Conservation (phyloP, 2,113 vertebrate species). For the Zeus faber region DNA sequence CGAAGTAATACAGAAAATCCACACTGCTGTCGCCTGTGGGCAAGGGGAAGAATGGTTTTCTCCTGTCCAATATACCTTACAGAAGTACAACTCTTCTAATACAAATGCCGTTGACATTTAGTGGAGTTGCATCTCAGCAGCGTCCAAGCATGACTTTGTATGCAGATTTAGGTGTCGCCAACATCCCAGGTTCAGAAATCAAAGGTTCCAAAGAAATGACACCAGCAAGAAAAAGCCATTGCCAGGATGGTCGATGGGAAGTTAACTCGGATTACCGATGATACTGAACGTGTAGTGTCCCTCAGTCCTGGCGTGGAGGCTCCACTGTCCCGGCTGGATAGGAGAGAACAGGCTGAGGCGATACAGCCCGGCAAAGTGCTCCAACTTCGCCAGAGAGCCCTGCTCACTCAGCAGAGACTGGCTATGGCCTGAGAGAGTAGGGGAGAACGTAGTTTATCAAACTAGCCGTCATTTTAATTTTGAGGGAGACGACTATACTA, state of each 20-base stretch:
- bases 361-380: conserved; percentile 73
- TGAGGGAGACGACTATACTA: neutral
- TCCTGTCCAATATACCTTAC: neutral
- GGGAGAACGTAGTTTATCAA: too few relatives aligned
- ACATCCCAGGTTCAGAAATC: too few relatives aligned
- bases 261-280: too few relatives aligned
- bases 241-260: too few relatives aligned
- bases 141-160: too few relatives aligned
- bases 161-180: too few relatives aligned
- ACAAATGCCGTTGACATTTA: neutral
- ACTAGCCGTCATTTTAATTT: too few relatives aligned
- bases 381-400: conserved; percentile 55
- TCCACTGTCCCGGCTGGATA: conserved; percentile 74
- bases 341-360: conserved; percentile 70
- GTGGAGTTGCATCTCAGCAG: neutral
- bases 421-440: conserved; percentile 40
- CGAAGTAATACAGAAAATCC: conserved; percentile 86
- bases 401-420: conserved; percentile 59
- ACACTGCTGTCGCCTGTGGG: conserved; percentile 76
- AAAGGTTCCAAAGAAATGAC: too few relatives aligned
- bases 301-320: conserved; percentile 57
- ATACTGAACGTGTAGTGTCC: conserved; percentile 71
- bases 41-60: neutral
- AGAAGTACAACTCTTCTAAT: conserved; percentile 1
- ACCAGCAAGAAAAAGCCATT: too few relatives aligned